Conservation (phyloP, 2,888 invertebrate genomes). For the Scaptomyza cyrtandrae region DNA sequence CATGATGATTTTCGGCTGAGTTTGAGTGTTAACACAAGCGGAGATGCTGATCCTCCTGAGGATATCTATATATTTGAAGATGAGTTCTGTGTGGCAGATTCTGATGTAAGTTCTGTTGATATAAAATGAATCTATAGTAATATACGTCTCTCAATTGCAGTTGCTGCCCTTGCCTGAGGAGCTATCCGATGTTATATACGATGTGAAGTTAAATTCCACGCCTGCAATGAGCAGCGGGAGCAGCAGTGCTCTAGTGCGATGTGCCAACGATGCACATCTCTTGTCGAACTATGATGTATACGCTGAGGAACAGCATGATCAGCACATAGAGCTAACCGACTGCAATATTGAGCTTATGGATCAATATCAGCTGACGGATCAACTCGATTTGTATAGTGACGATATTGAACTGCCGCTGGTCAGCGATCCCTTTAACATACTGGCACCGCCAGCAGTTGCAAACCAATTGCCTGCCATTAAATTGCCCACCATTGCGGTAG, state of each 20-base stretch:
- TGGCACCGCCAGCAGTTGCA: conserved; percentile 39
- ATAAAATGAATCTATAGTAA: not conserved
- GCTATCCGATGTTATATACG: conserved; percentile 80
- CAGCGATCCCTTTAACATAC: conserved; percentile 72
- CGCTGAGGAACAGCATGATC: conserved; percentile 57
- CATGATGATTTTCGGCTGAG: conserved; percentile 57
- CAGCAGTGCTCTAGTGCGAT: conserved; percentile 57
- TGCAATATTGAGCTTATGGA: conserved; percentile 84
- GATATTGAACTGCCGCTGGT: conserved; percentile 73
- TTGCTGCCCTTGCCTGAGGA: conserved; percentile 75
- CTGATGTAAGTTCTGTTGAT: conserved; percentile 51
- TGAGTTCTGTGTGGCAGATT: conserved; percentile 56
- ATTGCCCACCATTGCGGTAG: conserved; percentile 70
- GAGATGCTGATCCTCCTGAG: conserved; percentile 59
- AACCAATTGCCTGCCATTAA: conserved; percentile 67
- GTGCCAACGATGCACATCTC: conserved; percentile 76
- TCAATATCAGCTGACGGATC: conserved; percentile 82
- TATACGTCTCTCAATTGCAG: conserved; percentile 1
- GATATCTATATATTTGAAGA: conserved; percentile 80
- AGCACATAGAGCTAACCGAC: conserved; percentile 81
- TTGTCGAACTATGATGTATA: conserved; percentile 72
- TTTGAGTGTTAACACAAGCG: conserved; percentile 61
- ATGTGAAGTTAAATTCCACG: conserved; percentile 58
- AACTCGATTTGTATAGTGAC: conserved; percentile 81
- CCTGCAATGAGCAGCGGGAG: conserved; percentile 23